These are phyloP conservation scores for Ceyx erithaca DNA, from an alignment of 2,797 vertebrate genomes.

Conservation along the genomic window DNA sequence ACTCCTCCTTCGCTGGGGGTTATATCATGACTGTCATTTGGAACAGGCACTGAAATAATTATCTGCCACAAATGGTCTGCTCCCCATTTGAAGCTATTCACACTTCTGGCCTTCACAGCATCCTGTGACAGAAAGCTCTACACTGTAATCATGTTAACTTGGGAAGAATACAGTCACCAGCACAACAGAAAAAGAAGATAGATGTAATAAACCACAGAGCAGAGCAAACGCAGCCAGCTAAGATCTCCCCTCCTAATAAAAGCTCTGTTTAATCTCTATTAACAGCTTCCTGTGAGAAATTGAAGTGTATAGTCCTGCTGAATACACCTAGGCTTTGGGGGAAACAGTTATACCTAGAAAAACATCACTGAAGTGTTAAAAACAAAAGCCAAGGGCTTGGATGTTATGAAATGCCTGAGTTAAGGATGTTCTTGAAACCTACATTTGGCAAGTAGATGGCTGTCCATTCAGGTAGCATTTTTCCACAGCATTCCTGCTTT, in stretches of 20 bases:
- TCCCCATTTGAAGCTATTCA: background rate
- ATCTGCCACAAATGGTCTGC: background rate
- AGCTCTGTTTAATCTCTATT: background rate
- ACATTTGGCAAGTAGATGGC: background rate
- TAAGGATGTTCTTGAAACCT: background rate
- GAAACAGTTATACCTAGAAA: background rate
- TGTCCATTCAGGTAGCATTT: background rate
- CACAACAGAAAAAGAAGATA: background rate
- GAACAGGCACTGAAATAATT: constrained; percentile 14
- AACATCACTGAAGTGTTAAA: background rate
- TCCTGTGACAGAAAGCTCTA: background rate
- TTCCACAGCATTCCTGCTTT: background rate
- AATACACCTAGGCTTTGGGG: background rate
- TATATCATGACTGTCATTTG: background rate
- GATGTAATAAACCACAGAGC: background rate
- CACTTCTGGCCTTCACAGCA: background rate
- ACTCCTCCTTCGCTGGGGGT: background rate
- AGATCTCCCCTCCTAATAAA: background rate
- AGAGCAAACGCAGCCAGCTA: background rate
- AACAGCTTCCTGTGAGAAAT: background rate
- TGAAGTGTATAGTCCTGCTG: background rate
- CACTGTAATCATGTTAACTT: background rate
- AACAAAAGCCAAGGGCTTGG: background rate
- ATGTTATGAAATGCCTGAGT: background rate
- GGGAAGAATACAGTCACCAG: background rate